These are phyloP conservation scores for Onychostruthus taczanowskii DNA, from an alignment of 2,113 vertebrate species.

Conservation along the genomic window DNA sequence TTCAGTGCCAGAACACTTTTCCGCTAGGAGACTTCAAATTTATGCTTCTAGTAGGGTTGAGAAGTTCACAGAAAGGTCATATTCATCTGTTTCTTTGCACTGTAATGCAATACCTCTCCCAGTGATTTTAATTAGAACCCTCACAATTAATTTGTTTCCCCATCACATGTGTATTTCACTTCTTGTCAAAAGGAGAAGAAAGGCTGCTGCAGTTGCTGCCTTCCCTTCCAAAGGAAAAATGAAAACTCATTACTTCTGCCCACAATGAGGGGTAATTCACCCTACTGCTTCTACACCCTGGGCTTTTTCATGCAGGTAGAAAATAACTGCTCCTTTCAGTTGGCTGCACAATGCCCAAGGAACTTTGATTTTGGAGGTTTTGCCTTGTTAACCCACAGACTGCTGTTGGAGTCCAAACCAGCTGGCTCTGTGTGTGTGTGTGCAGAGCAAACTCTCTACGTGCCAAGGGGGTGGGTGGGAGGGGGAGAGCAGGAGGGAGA, in stretches of 20 bases:
- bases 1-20: constrained; percentile 60
- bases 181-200: not conserved
- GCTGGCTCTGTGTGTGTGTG: too few relatives aligned
- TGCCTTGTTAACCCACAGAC: not conserved
- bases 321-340: not conserved
- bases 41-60: constrained; percentile 58
- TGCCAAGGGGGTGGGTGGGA: not conserved
- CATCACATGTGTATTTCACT: not conserved
- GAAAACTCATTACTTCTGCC: not conserved
- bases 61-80: constrained; percentile 66
- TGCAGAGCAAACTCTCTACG: not conserved
- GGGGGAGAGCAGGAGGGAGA: not conserved
- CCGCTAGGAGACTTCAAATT: constrained; percentile 55
- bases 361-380: not conserved
- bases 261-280: not conserved
- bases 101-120: constrained; percentile 52
- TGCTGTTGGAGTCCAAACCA: not conserved
- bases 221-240: not conserved
- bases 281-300: not conserved
- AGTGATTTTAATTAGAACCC: constrained; percentile 45
- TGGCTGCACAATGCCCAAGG: not conserved
- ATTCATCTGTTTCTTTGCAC: constrained; percentile 38
- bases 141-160: constrained; percentile 50
- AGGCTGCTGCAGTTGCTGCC: not conserved
- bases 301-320: not conserved